These are phyloP conservation scores for Steinernema khuongi DNA, from an alignment of 1,140 invertebrate species.

Conservation along the genomic window DNA sequence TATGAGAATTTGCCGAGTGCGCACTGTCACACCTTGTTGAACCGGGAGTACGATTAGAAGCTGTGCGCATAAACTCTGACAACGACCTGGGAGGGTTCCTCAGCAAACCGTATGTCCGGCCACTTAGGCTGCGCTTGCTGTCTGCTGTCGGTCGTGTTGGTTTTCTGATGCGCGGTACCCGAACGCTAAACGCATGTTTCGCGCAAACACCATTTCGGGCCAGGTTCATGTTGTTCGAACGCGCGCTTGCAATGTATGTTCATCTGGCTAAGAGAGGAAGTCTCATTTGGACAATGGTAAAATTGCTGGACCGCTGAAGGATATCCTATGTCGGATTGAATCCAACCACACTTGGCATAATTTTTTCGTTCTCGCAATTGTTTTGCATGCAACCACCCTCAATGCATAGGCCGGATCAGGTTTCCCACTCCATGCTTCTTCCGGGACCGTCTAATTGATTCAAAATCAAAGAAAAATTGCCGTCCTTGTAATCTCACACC, in stretches of 20 bases:
- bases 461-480: no score
- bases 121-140: no score
- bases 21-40: constrained; percentile 6
- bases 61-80: no score
- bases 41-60: neutral
- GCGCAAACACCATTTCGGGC: constrained; percentile 4
- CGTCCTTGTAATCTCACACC: neutral
- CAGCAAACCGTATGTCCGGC: neutral
- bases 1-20: neutral
- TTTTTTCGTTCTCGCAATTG: constrained; percentile 3
- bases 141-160: neutral
- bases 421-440: neutral
- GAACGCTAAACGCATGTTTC: neutral
- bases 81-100: neutral
- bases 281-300: neutral
- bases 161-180: neutral
- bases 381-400: neutral
- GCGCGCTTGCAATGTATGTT: neutral
- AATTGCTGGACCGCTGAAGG: neutral
- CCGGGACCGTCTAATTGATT: neutral
- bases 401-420: neutral
- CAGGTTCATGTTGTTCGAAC: neutral
- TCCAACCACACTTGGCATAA: neutral
- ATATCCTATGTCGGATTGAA: neutral
- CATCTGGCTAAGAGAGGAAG: neutral